phyloP scores from a whole-genome alignment of 2,113 vertebrate species.

The Anoplopoma fimbria region DNA sequence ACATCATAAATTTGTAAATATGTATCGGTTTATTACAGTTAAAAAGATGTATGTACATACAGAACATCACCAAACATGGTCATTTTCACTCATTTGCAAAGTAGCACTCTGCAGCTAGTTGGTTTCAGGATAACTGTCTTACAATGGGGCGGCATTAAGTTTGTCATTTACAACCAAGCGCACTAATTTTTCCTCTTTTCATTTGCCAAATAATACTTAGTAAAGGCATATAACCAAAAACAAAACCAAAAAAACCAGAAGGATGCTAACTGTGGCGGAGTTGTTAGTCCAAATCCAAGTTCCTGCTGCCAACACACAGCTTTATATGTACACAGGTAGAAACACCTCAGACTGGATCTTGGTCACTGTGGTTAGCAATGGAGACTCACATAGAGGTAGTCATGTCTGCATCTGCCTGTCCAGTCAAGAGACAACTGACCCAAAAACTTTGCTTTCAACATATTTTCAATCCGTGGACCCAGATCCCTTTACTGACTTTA shows the following conservation, averaged over 20 bases:
- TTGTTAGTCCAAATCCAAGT: constrained; percentile 57
- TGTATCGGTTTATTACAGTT: constrained; percentile 83
- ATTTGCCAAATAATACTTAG: constrained; percentile 57
- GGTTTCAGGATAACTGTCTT: constrained; percentile 63
- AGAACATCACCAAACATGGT: constrained; percentile 77
- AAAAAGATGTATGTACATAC: constrained; percentile 83
- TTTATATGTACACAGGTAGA: constrained; percentile 51
- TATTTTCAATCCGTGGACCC: constrained; percentile 39
- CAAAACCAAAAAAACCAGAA: constrained; percentile 41
- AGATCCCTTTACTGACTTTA: constrained; percentile 46
- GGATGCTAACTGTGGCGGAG: constrained; percentile 43
- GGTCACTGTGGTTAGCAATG: constrained; percentile 61
- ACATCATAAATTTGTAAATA: constrained; percentile 74
- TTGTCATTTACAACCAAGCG: constrained; percentile 72
- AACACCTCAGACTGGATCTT: constrained; percentile 61
- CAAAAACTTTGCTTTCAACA: constrained; percentile 25
- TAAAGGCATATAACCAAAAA: constrained; percentile 55
- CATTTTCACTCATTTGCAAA: constrained; percentile 73
- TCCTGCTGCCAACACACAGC: constrained; percentile 36
- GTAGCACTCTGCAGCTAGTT: constrained; percentile 65
- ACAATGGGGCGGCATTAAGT: constrained; percentile 68
- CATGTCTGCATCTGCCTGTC: constrained; percentile 64
- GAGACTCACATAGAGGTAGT: constrained; percentile 73
- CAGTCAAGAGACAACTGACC: constrained; percentile 52
- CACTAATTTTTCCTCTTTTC: constrained; percentile 45